phyloP scores from a whole-genome alignment of 2,797 vertebrate species.

The Typhlichthys eigenmanni region DNA sequence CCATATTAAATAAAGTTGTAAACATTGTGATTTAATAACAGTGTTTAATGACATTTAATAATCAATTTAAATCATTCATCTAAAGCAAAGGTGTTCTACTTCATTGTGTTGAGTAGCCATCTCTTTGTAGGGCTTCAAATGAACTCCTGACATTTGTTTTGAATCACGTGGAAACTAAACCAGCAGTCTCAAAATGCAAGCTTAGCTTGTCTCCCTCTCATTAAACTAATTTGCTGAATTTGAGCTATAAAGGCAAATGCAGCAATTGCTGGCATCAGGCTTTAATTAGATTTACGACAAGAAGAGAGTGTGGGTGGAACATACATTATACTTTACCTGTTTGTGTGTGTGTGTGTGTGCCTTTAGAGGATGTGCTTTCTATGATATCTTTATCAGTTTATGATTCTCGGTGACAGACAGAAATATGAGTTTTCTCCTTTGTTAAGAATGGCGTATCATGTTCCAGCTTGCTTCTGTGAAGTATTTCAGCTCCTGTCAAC shows the following conservation, averaged over 20 bases:
- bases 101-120: conserved; percentile 12
- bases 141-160: conserved; percentile 63
- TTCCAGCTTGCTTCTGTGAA: conserved; percentile 18
- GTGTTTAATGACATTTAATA: neutral
- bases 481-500: conserved; percentile 24
- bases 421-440: conserved; percentile 13
- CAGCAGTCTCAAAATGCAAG: conserved; percentile 50
- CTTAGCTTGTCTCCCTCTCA: conserved; percentile 54
- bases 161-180: conserved; percentile 62
- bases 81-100: conserved; percentile 1
- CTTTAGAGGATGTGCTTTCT: conserved; percentile 7
- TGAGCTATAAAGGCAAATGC: conserved; percentile 71
- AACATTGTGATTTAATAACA: too few relatives aligned
- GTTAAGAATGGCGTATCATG: conserved; percentile 7
- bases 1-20: too few relatives aligned
- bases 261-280: conserved; percentile 71
- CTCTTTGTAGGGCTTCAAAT: conserved; percentile 26
- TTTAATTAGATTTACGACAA: conserved; percentile 64
- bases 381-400: conserved; percentile 20
- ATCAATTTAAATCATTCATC: neutral
- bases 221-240: conserved; percentile 77
- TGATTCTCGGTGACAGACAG: conserved; percentile 3
- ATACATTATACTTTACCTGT: conserved; percentile 31
- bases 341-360: conserved; percentile 5
- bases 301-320: conserved; percentile 18